phyloP scores from a whole-genome alignment of 2,888 invertebrate genomes.

The Ochropleura plecta region DNA sequence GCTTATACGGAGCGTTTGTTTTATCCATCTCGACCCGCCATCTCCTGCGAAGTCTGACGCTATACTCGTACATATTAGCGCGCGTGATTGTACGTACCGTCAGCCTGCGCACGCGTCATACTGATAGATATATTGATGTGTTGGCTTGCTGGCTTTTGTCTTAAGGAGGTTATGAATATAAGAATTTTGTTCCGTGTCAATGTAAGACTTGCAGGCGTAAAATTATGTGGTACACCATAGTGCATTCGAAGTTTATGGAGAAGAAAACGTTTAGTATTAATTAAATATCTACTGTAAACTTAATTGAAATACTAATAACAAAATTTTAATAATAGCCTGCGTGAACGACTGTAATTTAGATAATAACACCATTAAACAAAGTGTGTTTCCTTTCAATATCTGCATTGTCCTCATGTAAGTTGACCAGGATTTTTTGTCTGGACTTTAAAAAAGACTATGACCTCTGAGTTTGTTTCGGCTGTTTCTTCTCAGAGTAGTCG shows the following conservation, averaged over 20 bases:
- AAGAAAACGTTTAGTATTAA: neutral
- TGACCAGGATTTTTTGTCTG: no score
- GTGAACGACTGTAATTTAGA: neutral
- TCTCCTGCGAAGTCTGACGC: no score
- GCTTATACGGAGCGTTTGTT: no score
- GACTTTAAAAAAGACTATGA: no score
- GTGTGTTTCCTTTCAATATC: neutral
- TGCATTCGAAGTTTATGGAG: neutral
- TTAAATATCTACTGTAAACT: neutral
- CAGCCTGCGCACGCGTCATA: constrained; percentile 17
- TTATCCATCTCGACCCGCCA: no score
- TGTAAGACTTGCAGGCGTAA: neutral
- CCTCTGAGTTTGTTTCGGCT: no score
- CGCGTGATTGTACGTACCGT: constrained; percentile 9
- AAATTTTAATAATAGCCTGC: neutral
- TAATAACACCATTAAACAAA: neutral
- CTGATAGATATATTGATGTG: constrained; percentile 28
- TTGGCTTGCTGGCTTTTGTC: constrained; percentile 31
- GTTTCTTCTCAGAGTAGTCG: no score
- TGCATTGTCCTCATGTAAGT: no score
- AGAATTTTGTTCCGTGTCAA: constrained; percentile 31
- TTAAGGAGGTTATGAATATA: constrained; percentile 24
- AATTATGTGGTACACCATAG: neutral
- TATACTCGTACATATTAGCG: no score
- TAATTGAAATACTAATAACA: neutral